Base-by-base conservation (phyloP, 2,888 invertebrate species). In the Xiphydria camelus region DNA sequence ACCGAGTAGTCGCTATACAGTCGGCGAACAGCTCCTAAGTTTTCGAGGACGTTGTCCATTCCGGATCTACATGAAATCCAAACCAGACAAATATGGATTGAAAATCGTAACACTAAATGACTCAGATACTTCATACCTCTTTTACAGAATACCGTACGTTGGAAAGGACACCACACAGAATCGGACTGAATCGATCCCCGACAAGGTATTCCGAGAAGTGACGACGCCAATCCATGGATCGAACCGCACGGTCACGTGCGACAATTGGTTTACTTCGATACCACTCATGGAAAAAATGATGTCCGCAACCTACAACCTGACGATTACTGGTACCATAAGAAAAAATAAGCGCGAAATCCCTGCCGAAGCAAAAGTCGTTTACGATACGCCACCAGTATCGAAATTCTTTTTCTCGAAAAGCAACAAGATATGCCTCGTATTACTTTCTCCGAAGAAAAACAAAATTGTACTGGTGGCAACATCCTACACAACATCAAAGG, bases 231-330 rank as follows among this genome's bases (percentile, higher is more conserved):
- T 49, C 2, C 37, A 47, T 23, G 40, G 36, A 7, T 42, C 41
- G 1, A 17, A 45, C 9, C 26, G 49, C 6, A 34, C 12, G 7
- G 18, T 49, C 2, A 49, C 41, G 6, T 45, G 45, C 18, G 45
- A 38, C 5, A 44, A 50, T 31, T 51, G 47, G 41, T 51, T 45
- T 25, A 35, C 48, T 14, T 40, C 45, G 2, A 32, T 48, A 5
- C 32, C 37, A 1, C 25, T 41, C 1, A 12, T 45, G 9, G 23
- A 44, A 23, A 35, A 25, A 29, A 40, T 40, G 40, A 4, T 36
- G 17, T 5, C 18, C 2, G 20, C 35, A 9, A 35, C 47, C 4
- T 47, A 32, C 25, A 26, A 39, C 6, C 6, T 48, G 7, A 45
- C 26, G 21, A 40, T 48, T 9, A 37, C 36, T 2, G 44, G 48